These are phyloP conservation scores for Philhelius pedissequus DNA, from an alignment of 2,888 invertebrate genomes.

Conservation along the genomic window DNA sequence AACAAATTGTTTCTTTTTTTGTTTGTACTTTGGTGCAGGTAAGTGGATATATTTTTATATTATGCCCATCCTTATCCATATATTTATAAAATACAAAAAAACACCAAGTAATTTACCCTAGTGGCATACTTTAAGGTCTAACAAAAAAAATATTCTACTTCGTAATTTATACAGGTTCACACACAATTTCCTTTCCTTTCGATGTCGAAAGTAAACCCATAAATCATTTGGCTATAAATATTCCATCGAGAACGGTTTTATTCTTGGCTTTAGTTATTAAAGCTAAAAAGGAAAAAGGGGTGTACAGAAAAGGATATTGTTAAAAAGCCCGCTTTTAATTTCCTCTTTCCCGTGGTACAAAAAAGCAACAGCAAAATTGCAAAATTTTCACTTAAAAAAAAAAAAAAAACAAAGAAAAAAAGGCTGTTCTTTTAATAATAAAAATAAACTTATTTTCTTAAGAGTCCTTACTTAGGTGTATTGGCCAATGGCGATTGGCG, in stretches of 20 bases:
- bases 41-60: conserved; percentile 36
- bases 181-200: conserved; percentile 39
- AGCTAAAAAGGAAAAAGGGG: not conserved
- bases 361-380: conserved; percentile 2
- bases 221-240: conserved; percentile 63
- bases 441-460: not conserved
- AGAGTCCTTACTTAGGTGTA: not conserved
- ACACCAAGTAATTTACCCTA: conserved; percentile 34
- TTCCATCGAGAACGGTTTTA: conserved; percentile 12
- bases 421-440: conserved; percentile 21
- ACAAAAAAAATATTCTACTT: not conserved
- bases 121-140: conserved; percentile 20
- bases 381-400: not conserved
- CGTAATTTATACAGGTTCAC: conserved; percentile 42
- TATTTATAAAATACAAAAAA: conserved; percentile 15
- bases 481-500: not conserved
- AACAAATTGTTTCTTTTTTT: conserved; percentile 14
- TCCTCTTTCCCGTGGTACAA: conserved; percentile 13
- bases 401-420: not conserved
- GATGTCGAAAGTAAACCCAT: conserved; percentile 33
- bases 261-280: not conserved
- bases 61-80: conserved; percentile 3
- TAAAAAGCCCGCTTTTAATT: conserved; percentile 42
- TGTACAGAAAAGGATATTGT: conserved; percentile 6
- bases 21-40: conserved; percentile 8